Conservation (phyloP, 2,113 vertebrate genomes). For the Aramus guarauna region DNA sequence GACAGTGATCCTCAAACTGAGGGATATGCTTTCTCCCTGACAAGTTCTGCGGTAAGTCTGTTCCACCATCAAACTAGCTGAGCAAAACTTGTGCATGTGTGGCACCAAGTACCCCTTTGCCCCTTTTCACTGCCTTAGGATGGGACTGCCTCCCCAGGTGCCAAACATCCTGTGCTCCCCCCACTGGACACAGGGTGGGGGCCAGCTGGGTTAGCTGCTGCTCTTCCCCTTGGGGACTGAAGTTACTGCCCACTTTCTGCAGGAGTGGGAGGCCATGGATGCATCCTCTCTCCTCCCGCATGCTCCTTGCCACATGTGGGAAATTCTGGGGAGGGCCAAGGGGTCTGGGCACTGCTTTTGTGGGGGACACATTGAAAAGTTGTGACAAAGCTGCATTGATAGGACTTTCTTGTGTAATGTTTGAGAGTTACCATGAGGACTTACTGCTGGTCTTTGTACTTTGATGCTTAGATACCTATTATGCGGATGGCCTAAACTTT, state of each 20-base stretch:
- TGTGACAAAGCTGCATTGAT: not conserved
- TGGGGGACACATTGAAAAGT: not conserved
- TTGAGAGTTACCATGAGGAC: not conserved
- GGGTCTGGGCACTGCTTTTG: not conserved
- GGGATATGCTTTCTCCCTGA: not conserved
- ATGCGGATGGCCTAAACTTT: not conserved
- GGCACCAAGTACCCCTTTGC: fast-evolving
- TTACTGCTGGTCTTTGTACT: not conserved
- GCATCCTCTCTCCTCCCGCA: not conserved
- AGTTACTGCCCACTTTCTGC: fast-evolving
- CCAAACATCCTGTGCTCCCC: not conserved
- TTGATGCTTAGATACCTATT: not conserved
- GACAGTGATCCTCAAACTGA: not conserved
- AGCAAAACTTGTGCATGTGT: fast-evolving
- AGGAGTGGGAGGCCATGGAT: not conserved
- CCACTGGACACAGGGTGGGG: not conserved
- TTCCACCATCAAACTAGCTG: not conserved
- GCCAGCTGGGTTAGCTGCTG: not conserved
- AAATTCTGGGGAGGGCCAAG: fast-evolving
- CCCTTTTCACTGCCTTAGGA: not conserved
- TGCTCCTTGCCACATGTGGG: too few species aligned
- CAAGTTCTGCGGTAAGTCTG: not conserved
- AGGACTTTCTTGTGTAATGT: not conserved
- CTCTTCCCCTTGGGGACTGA: not conserved
- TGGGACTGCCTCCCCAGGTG: not conserved